phyloP scores from a whole-genome alignment of 2,113 vertebrate species.

The Petromus typicus region DNA sequence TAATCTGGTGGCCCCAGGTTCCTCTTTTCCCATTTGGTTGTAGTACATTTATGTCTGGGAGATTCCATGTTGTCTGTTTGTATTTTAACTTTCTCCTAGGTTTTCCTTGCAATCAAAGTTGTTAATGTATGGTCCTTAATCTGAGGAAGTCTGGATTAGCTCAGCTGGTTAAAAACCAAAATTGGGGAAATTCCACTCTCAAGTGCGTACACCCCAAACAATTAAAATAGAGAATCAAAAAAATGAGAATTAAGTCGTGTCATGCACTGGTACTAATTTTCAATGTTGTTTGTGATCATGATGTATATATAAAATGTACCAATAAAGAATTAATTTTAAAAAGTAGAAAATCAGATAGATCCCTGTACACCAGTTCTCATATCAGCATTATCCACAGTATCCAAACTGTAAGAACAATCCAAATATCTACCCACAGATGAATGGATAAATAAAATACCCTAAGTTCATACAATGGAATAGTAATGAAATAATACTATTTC shows the following conservation, averaged over 20 bases:
- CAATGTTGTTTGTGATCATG: no score
- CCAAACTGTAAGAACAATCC: neutral
- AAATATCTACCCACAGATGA: neutral
- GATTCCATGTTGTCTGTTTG: neutral
- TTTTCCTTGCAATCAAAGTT: neutral
- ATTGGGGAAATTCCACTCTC: neutral
- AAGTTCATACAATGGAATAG: neutral
- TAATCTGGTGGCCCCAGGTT: neutral
- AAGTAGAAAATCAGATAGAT: neutral
- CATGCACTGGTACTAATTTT: no score
- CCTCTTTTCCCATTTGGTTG: neutral
- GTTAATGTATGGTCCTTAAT: neutral
- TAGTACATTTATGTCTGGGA: neutral
- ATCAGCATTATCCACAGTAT: neutral
- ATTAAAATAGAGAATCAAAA: neutral
- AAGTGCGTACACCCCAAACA: neutral
- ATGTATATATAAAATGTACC: no score
- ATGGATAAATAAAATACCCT: neutral
- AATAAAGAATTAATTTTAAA: no score
- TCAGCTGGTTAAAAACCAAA: constrained; percentile 5
- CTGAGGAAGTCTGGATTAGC: neutral
- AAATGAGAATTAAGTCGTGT: neutral
- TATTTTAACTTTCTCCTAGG: constrained; percentile 22
- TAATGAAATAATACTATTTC: no score
- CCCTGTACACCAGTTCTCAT: neutral